These are phyloP conservation scores for Rhabdophis nuchalis DNA, from an alignment of 2,797 vertebrate genomes.

Conservation along the genomic window DNA sequence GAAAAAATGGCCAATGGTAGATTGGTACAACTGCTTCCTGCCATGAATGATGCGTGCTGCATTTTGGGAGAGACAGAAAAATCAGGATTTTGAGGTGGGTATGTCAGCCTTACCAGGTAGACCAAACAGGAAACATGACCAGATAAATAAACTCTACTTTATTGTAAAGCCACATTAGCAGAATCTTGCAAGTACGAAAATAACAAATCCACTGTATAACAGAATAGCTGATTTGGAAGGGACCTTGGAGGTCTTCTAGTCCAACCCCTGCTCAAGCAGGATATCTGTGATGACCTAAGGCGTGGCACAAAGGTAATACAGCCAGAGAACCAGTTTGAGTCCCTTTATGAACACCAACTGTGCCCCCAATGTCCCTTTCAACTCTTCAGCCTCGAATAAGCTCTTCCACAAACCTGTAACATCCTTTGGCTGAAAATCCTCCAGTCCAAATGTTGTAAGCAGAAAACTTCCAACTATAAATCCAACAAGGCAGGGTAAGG, in stretches of 20 bases:
- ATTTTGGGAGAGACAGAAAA: conserved; percentile 42
- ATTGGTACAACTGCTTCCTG: not conserved
- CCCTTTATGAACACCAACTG: too few species aligned
- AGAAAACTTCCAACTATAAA: too few species aligned
- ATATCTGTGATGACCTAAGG: not conserved
- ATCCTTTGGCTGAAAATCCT: too few species aligned
- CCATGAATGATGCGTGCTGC: conserved; percentile 46
- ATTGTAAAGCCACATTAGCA: not conserved
- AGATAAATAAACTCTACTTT: not conserved
- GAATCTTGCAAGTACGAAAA: not conserved
- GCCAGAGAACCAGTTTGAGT: too few species aligned
- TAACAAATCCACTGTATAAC: not conserved
- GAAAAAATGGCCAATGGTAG: conserved; percentile 39
- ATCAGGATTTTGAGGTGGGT: conserved; percentile 5
- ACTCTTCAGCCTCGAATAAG: too few species aligned
- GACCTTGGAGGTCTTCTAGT: not conserved
- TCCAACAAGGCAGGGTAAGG: too few species aligned
- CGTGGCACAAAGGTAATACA: too few species aligned
- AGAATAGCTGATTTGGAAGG: not conserved
- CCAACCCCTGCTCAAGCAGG: not conserved
- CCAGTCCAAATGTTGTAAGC: too few species aligned
- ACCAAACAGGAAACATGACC: not conserved
- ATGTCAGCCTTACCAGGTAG: not conserved
- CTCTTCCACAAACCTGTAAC: too few species aligned
- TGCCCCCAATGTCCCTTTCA: too few species aligned